A percentile compares a stretch with the other conserved stretches of the same genome.
phyloP scores from a whole-genome alignment of 2,888 invertebrate genomes.

The Mongoloraphidia duomilia region DNA sequence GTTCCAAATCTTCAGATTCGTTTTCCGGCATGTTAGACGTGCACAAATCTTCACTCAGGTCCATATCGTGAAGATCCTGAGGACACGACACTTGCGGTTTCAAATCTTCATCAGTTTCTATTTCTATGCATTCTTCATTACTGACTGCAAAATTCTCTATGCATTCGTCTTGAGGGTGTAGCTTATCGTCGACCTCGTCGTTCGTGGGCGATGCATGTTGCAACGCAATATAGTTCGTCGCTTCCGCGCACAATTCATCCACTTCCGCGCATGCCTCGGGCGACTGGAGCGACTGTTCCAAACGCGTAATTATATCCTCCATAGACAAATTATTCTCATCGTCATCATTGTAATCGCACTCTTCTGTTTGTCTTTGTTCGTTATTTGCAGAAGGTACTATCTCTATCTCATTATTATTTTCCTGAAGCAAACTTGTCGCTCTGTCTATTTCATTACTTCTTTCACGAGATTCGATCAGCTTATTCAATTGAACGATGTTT shows the following conservation, averaged over 20 bases:
- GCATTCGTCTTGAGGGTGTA: slow-evolving; percentile 11
- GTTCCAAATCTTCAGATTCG: slow-evolving; percentile 18
- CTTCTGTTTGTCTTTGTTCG: slow-evolving; percentile 20
- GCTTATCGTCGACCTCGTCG: slow-evolving; percentile 9
- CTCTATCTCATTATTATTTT: slow-evolving; percentile 17
- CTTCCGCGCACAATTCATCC: slow-evolving; percentile 9
- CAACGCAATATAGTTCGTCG: slow-evolving; percentile 8
- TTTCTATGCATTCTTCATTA: slow-evolving; percentile 10
- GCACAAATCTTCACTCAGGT: slow-evolving; percentile 3
- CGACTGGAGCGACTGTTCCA: slow-evolving; percentile 42
- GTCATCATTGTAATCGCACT: slow-evolving; percentile 29
- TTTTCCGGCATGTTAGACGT: slow-evolving; percentile 13
- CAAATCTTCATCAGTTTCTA: slow-evolving; percentile 12
- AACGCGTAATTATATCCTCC: slow-evolving; percentile 45
- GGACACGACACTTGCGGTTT: background rate
- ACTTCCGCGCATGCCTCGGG: slow-evolving; percentile 21
- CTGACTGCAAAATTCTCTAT: background rate
- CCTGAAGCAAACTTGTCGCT: slow-evolving; percentile 31
- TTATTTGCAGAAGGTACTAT: slow-evolving; percentile 10
- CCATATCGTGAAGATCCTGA: background rate
- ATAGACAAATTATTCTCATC: slow-evolving; percentile 30
- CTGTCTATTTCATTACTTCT: background rate
- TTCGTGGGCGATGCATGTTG: slow-evolving; percentile 17
- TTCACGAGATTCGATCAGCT: slow-evolving; percentile 21
- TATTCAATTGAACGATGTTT: slow-evolving; percentile 8